A percentile compares a stretch with the other conserved stretches of the same genome.
phyloP scores from a whole-genome alignment of 64 coral and sea anemone species.

The Stichodactyla mertensii region DNA sequence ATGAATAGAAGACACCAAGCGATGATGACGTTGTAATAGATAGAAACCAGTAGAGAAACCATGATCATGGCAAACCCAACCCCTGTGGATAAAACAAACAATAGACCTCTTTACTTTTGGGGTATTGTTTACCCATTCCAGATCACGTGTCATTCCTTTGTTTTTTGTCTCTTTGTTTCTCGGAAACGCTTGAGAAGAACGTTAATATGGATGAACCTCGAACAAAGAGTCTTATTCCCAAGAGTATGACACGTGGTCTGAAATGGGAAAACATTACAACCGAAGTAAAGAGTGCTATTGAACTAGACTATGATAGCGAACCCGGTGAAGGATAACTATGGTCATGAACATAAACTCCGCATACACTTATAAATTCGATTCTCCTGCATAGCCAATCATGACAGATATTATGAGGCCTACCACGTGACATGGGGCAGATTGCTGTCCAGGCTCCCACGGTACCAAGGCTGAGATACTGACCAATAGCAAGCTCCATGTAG shows the following conservation, averaged over 20 bases:
- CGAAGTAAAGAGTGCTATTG: too few relatives aligned
- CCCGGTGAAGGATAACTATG: too few relatives aligned
- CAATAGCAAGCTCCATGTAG: constrained; percentile 53
- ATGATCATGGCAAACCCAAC: constrained; percentile 66
- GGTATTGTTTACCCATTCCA: too few relatives aligned
- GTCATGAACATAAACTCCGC: too few relatives aligned
- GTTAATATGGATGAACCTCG: too few relatives aligned
- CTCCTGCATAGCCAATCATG: background rate
- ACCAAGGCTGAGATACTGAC: constrained; percentile 69
- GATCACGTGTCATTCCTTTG: too few relatives aligned
- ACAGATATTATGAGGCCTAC: background rate
- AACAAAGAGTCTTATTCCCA: too few relatives aligned
- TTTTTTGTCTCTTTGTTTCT: too few relatives aligned
- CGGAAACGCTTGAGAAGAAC: too few relatives aligned
- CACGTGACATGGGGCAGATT: constrained; percentile 40
- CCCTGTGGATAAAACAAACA: constrained; percentile 13
- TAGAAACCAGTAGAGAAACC: constrained; percentile 49
- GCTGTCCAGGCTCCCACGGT: constrained; percentile 62
- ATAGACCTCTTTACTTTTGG: background rate
- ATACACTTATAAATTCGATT: background rate
- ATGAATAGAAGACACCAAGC: constrained; percentile 68
- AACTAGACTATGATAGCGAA: background rate
- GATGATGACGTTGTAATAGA: constrained; percentile 72
- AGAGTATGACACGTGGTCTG: too few relatives aligned
- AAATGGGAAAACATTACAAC: too few relatives aligned